These are phyloP conservation scores for Calycopis cecrops DNA, from an alignment of 1,140 invertebrate species.

Conservation along the genomic window DNA sequence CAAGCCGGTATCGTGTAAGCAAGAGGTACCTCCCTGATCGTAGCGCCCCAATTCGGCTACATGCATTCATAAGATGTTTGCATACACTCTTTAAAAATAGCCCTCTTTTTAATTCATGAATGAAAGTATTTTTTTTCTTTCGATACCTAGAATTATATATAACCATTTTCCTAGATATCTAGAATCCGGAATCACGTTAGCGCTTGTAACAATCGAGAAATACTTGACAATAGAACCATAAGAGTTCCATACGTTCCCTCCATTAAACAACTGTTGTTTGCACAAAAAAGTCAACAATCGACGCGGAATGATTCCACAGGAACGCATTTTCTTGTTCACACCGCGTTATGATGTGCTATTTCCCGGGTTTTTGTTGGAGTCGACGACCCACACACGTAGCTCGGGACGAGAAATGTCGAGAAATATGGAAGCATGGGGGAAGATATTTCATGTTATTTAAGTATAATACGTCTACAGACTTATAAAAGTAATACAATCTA, in stretches of 20 bases:
- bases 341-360: neutral
- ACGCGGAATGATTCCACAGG: slow-evolving; percentile 3
- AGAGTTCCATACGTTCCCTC: neutral
- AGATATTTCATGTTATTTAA: neutral
- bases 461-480: too few relatives aligned
- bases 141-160: too few relatives aligned
- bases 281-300: slow-evolving; percentile 1
- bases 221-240: too few relatives aligned
- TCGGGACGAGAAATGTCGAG: neutral
- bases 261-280: neutral
- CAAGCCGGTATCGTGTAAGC: too few relatives aligned
- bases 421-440: neutral
- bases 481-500: too few relatives aligned
- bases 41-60: too few relatives aligned
- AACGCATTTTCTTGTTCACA: neutral
- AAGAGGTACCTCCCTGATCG: too few relatives aligned
- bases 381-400: neutral
- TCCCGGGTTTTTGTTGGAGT: slow-evolving; percentile 2
- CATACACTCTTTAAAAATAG: too few relatives aligned
- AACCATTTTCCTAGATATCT: neutral
- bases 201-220: neutral
- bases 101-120: too few relatives aligned
- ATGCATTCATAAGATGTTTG: too few relatives aligned
- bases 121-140: too few relatives aligned
- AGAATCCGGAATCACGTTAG: neutral